Conservation (phyloP, 2,797 vertebrate species). For the Poeciliopsis presidionis region DNA sequence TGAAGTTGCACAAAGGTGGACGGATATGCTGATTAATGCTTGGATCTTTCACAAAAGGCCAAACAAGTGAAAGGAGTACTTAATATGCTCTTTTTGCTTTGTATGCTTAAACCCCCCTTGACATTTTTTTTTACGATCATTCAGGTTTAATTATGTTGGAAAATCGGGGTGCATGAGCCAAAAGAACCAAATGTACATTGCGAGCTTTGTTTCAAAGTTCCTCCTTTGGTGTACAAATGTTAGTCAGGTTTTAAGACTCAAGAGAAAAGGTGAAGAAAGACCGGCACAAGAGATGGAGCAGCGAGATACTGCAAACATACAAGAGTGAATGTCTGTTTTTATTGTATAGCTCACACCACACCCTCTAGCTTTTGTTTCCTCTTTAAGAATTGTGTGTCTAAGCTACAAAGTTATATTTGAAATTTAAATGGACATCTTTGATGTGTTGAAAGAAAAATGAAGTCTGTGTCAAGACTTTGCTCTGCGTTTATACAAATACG, state of each 20-base stretch:
- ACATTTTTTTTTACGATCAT: conserved; percentile 47
- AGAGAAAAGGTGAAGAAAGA: conserved; percentile 62
- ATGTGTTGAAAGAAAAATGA: neutral
- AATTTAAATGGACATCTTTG: conserved; percentile 6
- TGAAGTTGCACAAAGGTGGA: conserved; percentile 56
- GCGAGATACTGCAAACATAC: conserved; percentile 36
- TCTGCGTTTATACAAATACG: neutral
- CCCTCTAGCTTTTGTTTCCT: neutral
- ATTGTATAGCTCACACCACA: conserved; percentile 14
- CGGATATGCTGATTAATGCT: conserved; percentile 62
- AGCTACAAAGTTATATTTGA: neutral
- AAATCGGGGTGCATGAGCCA: conserved; percentile 29
- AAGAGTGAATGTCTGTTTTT: conserved; percentile 16
- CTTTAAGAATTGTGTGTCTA: conserved; percentile 2
- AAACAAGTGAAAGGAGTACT: conserved; percentile 69
- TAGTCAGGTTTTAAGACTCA: conserved; percentile 47
- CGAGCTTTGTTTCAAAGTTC: conserved; percentile 37
- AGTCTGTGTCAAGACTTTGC: neutral
- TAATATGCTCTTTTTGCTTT: conserved; percentile 58
- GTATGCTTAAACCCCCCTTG: conserved; percentile 54
- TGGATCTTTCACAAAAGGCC: conserved; percentile 61
- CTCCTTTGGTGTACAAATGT: conserved; percentile 46
- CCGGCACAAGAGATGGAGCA: conserved; percentile 34
- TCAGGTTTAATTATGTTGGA: conserved; percentile 58
- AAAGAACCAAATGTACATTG: conserved; percentile 30